Percentiles rank a stretch among this genome's conserved stretches.
Evolutionary conservation across 1,140 invertebrate species (phyloP).

Genomic region (Drosophila ogumai): DNA sequence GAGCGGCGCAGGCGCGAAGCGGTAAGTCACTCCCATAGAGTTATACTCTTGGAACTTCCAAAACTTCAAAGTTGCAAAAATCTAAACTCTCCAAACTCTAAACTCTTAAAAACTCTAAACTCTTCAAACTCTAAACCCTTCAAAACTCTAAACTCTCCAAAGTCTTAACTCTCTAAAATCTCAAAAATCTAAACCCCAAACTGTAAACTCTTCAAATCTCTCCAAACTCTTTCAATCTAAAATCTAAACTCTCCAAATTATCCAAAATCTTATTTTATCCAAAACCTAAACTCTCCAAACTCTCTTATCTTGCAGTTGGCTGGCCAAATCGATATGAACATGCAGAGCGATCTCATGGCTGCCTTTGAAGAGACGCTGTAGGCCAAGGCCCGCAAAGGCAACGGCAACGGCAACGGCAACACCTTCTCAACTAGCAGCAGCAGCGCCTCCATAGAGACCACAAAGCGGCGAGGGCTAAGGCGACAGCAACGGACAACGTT

Average conservation of each 20-base stretch:
- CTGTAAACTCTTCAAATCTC: too few relatives aligned
- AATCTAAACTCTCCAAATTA: too few relatives aligned
- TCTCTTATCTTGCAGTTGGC: constrained; percentile 91
- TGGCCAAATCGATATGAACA: constrained; percentile 98
- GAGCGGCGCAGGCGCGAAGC: constrained; percentile 95
- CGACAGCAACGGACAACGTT: constrained; percentile 25
- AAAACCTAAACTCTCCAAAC: background rate
- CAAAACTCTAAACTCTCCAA: too few relatives aligned
- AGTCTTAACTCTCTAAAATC: too few relatives aligned
- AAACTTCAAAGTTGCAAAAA: background rate
- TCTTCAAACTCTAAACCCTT: too few relatives aligned
- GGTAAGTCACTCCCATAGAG: constrained; percentile 87
- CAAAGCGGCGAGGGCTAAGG: constrained; percentile 13
- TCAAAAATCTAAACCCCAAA: too few relatives aligned
- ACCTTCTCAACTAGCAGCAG: background rate
- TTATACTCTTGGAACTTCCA: too few relatives aligned
- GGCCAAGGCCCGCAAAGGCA: constrained; percentile 61
- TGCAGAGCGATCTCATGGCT: constrained; percentile 98
- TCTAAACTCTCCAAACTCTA: background rate
- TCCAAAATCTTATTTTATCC: background rate
- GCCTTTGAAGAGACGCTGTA: constrained; percentile 98
- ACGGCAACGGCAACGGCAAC: background rate
- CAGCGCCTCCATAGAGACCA: background rate
- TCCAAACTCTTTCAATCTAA: too few relatives aligned
- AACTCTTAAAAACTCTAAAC: too few relatives aligned